A percentile compares a stretch with the other conserved stretches of the same genome.
Evolutionary conservation across 2,113 vertebrate species (phyloP).

Genomic region (Uropsilus gracilis): DNA sequence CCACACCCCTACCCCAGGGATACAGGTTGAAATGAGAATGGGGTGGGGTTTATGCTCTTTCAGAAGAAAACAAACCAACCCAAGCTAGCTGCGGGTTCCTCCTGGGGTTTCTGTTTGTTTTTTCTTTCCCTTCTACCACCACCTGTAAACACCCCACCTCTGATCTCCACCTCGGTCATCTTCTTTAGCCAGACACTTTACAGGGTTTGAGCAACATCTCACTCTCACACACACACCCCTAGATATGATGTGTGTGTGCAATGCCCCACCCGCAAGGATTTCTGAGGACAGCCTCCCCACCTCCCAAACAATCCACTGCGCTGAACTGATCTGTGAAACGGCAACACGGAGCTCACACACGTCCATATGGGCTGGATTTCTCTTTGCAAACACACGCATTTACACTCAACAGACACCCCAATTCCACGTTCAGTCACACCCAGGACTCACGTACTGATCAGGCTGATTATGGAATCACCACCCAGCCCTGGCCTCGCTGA

Average conservation of each 20-base stretch:
- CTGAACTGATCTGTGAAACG: not conserved
- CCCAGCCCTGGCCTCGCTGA: constrained; percentile 44
- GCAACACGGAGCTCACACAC: not conserved
- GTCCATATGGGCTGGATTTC: not conserved
- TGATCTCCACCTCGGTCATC: constrained; percentile 18
- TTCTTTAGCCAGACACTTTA: not conserved
- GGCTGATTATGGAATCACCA: not conserved
- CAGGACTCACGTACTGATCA: not conserved
- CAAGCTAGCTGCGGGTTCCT: not conserved
- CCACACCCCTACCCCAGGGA: not conserved
- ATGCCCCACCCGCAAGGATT: not conserved
- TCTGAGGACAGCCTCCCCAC: constrained; percentile 51
- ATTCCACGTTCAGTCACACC: constrained; percentile 29
- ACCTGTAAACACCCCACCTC: constrained; percentile 71
- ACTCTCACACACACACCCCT: not conserved
- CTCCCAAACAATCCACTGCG: not conserved
- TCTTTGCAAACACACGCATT: constrained; percentile 32
- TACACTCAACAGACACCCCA: constrained; percentile 22
- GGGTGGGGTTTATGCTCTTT: not conserved
- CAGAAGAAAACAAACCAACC: not conserved
- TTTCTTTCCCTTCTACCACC: constrained; percentile 19
- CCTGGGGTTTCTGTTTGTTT: not conserved
- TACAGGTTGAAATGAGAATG: not conserved
- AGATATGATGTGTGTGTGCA: not conserved
- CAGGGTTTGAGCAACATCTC: not conserved